Evolutionary conservation across 2,797 vertebrate genomes (phyloP).

Genomic region (Eidolon dupreanum): DNA sequence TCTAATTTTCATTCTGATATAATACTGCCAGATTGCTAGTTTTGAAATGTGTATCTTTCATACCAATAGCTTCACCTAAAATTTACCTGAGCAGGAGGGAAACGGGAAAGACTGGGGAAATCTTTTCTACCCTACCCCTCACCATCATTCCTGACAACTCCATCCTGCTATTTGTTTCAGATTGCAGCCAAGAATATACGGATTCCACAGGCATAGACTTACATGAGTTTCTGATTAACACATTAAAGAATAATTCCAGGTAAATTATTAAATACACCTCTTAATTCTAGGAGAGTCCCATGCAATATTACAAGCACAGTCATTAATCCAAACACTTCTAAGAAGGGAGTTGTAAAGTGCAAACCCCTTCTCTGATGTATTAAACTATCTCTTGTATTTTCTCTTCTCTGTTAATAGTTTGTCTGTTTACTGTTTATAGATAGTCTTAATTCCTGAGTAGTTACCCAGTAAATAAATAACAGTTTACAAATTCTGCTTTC

Average conservation of each 20-base stretch:
- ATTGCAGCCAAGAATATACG: constrained; percentile 94
- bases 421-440: neutral
- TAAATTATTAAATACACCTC: constrained; percentile 72
- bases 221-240: constrained; percentile 94
- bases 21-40: neutral
- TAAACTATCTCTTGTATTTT: neutral
- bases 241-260: constrained; percentile 96
- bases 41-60: constrained; percentile 59
- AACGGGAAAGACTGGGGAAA: neutral
- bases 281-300: neutral
- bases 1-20: constrained; percentile 30
- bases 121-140: neutral
- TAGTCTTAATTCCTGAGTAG: neutral
- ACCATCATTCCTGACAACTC: neutral
- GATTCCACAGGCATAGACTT: constrained; percentile 97
- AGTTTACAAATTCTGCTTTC: neutral
- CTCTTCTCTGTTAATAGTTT: neutral
- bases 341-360: neutral
- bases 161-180: constrained; percentile 87
- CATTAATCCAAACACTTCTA: neutral
- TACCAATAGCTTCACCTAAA: constrained; percentile 31
- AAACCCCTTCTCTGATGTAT: neutral
- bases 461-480: neutral
- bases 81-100: neutral
- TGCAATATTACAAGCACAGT: neutral